These are phyloP conservation scores for Fulmarus glacialis DNA, from an alignment of 2,113 vertebrate genomes.

Conservation along the genomic window DNA sequence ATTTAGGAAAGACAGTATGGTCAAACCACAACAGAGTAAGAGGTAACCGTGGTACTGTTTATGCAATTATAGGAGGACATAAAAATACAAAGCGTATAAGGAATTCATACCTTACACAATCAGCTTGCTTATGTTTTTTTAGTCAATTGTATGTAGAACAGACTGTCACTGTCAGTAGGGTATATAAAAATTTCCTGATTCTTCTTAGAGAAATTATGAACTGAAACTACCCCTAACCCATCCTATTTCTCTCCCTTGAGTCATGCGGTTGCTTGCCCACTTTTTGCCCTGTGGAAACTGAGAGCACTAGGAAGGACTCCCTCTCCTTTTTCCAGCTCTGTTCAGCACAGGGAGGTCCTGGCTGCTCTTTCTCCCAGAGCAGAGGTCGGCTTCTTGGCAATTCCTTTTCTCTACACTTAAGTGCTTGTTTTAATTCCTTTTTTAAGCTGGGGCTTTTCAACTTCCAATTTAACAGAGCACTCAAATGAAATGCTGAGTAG, in stretches of 20 bases:
- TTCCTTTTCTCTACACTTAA: not conserved
- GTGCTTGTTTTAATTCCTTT: constrained; percentile 23
- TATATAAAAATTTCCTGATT: not conserved
- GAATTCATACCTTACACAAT: not conserved
- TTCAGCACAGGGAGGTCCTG: constrained; percentile 30
- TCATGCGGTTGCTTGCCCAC: not conserved
- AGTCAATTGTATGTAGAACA: not conserved
- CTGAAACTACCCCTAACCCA: not conserved
- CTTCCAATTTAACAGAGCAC: not conserved
- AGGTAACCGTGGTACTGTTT: constrained; percentile 22
- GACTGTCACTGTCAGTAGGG: not conserved
- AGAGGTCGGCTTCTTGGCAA: constrained; percentile 35
- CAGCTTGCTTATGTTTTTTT: not conserved
- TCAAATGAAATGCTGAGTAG: not conserved
- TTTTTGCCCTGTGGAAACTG: not conserved
- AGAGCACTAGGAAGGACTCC: not conserved
- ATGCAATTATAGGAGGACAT: not conserved
- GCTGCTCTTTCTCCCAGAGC: not conserved
- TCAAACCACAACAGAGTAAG: not conserved
- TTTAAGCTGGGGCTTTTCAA: not conserved
- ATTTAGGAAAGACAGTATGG: constrained; percentile 61
- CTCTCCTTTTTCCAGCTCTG: not conserved
- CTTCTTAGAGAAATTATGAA: not conserved
- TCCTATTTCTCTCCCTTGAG: not conserved
- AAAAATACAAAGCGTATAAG: not conserved